Conservation (phyloP, 2,113 vertebrate genomes). For the Chionodraco myersi region DNA sequence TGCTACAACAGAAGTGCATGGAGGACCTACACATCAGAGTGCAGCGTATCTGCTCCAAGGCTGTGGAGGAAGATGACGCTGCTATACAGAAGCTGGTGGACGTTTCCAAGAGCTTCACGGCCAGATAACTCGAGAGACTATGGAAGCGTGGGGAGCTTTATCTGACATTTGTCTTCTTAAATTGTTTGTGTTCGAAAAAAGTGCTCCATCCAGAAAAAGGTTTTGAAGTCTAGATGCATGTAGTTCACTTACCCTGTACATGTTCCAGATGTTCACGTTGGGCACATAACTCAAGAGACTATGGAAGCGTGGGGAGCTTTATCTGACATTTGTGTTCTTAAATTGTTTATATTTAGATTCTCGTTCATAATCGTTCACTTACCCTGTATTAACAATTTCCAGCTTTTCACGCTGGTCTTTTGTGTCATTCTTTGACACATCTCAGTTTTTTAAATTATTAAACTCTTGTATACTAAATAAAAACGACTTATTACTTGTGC, state of each 20-base stretch:
- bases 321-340: neutral
- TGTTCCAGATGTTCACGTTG: neutral
- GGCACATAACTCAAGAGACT: neutral
- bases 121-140: neutral
- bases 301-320: neutral
- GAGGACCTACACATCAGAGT: slow-evolving; percentile 72
- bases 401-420: slow-evolving; percentile 1
- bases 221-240: no score
- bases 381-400: neutral
- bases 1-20: slow-evolving; percentile 71
- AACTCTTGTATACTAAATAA: slow-evolving; percentile 15
- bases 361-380: neutral
- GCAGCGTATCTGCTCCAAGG: slow-evolving; percentile 68
- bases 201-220: no score
- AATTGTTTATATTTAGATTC: neutral
- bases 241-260: no score
- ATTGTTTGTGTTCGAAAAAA: neutral
- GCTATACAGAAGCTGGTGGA: slow-evolving; percentile 68
- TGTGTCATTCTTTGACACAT: neutral
- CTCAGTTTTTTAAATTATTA: neutral
- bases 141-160: neutral
- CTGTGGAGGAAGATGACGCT: slow-evolving; percentile 71
- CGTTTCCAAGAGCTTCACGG: slow-evolving; percentile 60
- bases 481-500: neutral
- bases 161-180: neutral